Evolutionary conservation across 2,113 vertebrate genomes (phyloP).

Genomic region (Nibea coibor): DNA sequence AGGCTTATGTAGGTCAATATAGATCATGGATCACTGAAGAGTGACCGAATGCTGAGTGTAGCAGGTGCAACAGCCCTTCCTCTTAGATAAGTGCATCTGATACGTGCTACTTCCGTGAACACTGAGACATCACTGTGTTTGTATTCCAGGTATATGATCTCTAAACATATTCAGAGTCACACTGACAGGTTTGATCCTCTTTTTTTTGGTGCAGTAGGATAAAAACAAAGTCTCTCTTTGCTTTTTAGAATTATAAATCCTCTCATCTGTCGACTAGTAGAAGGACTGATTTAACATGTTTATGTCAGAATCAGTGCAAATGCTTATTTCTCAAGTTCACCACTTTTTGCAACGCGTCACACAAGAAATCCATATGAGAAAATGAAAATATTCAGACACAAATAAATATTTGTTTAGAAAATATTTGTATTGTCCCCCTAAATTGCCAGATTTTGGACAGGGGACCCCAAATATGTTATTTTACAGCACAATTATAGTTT

Average conservation of each 20-base stretch:
- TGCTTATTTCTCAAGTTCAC: background rate
- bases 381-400: background rate
- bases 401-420: no score
- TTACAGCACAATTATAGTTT: background rate
- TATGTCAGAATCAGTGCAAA: background rate
- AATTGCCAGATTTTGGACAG: background rate
- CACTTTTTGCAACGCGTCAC: background rate
- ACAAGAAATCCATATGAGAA: background rate
- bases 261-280: no score
- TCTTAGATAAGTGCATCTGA: slow-evolving; percentile 39
- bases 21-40: slow-evolving; percentile 36
- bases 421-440: no score
- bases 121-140: background rate
- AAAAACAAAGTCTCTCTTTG: background rate
- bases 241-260: background rate
- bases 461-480: background rate
- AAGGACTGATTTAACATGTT: background rate
- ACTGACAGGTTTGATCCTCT: background rate
- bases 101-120: slow-evolving; percentile 37
- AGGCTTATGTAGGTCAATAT: slow-evolving; percentile 36
- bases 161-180: background rate
- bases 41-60: slow-evolving; percentile 21
- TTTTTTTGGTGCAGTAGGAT: background rate
- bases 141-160: slow-evolving; percentile 4
- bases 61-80: slow-evolving; percentile 34